Conservation (phyloP, 2,113 vertebrate species). For the Pleuronectes platessa region DNA sequence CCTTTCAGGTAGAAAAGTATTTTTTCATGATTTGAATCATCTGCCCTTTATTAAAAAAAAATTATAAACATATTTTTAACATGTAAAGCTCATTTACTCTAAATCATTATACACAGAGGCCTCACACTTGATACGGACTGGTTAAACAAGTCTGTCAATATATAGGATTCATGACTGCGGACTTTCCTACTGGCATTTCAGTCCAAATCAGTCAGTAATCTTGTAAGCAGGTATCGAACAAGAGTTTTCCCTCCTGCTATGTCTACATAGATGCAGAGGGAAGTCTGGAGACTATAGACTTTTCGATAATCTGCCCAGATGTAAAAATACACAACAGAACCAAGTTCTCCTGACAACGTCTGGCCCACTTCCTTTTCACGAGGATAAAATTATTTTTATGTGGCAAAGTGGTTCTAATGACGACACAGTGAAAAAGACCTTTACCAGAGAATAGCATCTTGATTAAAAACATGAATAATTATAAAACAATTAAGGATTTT, state of each 20-base stretch:
- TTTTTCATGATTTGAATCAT: no score
- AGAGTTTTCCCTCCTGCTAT: slow-evolving; percentile 20
- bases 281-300: slow-evolving; percentile 29
- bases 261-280: no score
- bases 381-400: slow-evolving; percentile 28
- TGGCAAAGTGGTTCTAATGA: background rate
- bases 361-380: slow-evolving; percentile 32
- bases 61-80: background rate
- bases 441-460: background rate
- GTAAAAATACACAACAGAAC: slow-evolving; percentile 35
- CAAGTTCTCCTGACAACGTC: slow-evolving; percentile 59
- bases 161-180: no score
- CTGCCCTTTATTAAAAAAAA: background rate
- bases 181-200: no score
- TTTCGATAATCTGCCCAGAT: slow-evolving; percentile 66
- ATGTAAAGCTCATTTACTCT: no score
- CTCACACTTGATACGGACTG: no score
- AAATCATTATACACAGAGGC: no score
- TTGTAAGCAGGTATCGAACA: slow-evolving; percentile 39
- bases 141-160: no score
- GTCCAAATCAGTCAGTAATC: no score
- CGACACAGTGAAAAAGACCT: background rate
- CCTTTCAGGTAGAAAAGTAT: no score
- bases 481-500: background rate
- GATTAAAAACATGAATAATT: background rate